phyloP scores from a whole-genome alignment of 92 coral and sea anemone genomes.

The Chrysogorgia sp. region DNA sequence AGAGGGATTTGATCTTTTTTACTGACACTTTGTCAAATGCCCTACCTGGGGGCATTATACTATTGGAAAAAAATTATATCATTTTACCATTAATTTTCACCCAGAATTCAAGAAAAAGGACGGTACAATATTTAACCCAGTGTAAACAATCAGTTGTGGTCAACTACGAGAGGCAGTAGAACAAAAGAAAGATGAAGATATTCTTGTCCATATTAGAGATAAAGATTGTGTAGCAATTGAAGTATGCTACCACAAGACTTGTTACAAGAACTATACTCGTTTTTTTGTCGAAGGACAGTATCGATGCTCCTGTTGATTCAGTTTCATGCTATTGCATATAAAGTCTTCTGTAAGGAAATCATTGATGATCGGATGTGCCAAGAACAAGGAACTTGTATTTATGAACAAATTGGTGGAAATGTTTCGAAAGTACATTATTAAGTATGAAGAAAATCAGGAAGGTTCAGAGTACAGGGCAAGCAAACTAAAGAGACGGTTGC shows the following conservation, averaged over 20 bases:
- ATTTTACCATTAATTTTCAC: conserved; percentile 12
- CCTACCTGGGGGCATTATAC: conserved; percentile 13
- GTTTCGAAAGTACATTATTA: conserved; percentile 23
- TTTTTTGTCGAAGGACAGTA: conserved; percentile 9
- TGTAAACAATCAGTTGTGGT: conserved; percentile 55
- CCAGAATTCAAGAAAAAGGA: conserved; percentile 35
- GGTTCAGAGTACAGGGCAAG: conserved; percentile 29
- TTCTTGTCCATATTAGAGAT: conserved; percentile 19
- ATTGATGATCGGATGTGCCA: conserved; percentile 30
- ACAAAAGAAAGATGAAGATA: conserved; percentile 46
- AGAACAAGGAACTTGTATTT: conserved; percentile 18
- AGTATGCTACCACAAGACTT: conserved; percentile 28
- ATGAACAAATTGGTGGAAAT: conserved; percentile 25
- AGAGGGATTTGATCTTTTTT: too few relatives aligned
- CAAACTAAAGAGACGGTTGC: conserved; percentile 30
- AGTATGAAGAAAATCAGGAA: conserved; percentile 20
- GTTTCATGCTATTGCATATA: conserved; percentile 3
- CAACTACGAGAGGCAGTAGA: conserved; percentile 50
- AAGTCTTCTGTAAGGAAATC: conserved; percentile 34
- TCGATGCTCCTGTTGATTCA: conserved; percentile 2
- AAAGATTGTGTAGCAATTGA: conserved; percentile 22
- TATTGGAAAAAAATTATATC: conserved; percentile 13
- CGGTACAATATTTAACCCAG: conserved; percentile 39
- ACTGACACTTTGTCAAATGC: conserved; percentile 1
- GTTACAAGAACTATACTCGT: conserved; percentile 40